Evolutionary conservation across 2,888 invertebrate species (phyloP).

Genomic region (Brenthis daphne): DNA sequence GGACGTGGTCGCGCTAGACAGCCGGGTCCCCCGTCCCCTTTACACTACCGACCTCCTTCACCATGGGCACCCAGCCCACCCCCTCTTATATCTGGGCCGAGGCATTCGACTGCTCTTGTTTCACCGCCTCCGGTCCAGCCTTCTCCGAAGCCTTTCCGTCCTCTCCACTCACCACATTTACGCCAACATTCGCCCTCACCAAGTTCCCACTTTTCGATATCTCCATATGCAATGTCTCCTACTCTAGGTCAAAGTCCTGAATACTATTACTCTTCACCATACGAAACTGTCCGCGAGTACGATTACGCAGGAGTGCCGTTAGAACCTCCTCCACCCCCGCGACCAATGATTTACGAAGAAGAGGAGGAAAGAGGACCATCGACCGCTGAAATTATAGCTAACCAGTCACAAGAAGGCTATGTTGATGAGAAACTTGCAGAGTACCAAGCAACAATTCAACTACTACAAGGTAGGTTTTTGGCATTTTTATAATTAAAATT

Average conservation of each 20-base stretch:
- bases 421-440: slow-evolving; percentile 96
- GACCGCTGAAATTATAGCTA: slow-evolving; percentile 95
- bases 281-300: slow-evolving; percentile 83
- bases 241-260: slow-evolving; percentile 83
- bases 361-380: slow-evolving; percentile 91
- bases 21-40: slow-evolving; percentile 79
- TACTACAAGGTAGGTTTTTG: slow-evolving; percentile 89
- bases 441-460: slow-evolving; percentile 95
- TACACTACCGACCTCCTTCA: slow-evolving; percentile 88
- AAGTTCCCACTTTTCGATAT: slow-evolving; percentile 77
- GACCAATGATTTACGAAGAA: slow-evolving; percentile 84
- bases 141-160: slow-evolving; percentile 76
- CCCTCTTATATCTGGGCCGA: slow-evolving; percentile 85
- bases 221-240: slow-evolving; percentile 80
- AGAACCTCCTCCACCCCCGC: slow-evolving; percentile 89
- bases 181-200: slow-evolving; percentile 75
- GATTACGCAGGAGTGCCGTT: slow-evolving; percentile 89
- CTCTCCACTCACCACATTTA: slow-evolving; percentile 74
- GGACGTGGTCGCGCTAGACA: slow-evolving; percentile 75
- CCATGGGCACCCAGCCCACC: slow-evolving; percentile 90
- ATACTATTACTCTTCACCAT: slow-evolving; percentile 82
- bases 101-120: slow-evolving; percentile 80
- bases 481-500: too few relatives aligned
- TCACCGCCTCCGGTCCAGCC: slow-evolving; percentile 82
- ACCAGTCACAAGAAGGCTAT: slow-evolving; percentile 97